These are phyloP conservation scores for Drosophila takahashii DNA, from an alignment of 1,140 invertebrate species.

Conservation along the genomic window DNA sequence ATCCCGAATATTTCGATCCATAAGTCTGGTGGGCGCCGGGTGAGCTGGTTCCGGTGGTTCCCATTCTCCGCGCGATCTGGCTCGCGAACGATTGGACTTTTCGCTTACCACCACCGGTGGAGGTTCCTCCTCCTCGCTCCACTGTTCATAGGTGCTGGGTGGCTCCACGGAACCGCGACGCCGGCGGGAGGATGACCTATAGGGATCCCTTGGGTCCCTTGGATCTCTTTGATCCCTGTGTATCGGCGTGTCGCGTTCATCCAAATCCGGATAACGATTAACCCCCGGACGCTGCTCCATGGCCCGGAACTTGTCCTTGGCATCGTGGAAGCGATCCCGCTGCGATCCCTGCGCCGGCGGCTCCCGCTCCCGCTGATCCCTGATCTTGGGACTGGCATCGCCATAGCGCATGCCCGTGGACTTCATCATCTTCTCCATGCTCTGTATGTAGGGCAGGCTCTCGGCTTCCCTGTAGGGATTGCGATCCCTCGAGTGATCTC, in stretches of 20 bases:
- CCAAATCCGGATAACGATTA: conserved; percentile 85
- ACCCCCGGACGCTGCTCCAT: conserved; percentile 89
- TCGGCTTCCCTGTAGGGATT: conserved; percentile 83
- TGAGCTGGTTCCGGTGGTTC: conserved; percentile 47
- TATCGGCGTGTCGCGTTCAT: conserved; percentile 78
- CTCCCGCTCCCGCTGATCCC: conserved; percentile 16
- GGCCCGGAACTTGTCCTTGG: conserved; percentile 92
- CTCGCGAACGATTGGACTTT: conserved; percentile 59
- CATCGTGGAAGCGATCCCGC: conserved; percentile 88
- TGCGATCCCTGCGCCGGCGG: conserved; percentile 3
- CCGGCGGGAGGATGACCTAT: conserved; percentile 62
- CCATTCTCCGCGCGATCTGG: conserved; percentile 77
- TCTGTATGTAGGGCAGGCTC: conserved; percentile 82
- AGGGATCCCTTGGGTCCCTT: conserved; percentile 30
- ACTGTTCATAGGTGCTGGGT: conserved; percentile 62
- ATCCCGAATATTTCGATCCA: conserved; percentile 23
- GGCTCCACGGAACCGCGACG: conserved; percentile 66
- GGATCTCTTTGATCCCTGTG: conserved; percentile 32
- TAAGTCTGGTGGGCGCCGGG: conserved; percentile 16
- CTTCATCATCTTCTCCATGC: conserved; percentile 84
- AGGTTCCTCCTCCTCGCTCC: conserved; percentile 74
- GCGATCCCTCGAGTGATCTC: conserved; percentile 66
- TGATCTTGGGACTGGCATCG: conserved; percentile 40
- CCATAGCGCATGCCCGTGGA: conserved; percentile 80
- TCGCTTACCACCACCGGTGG: conserved; percentile 7